These are phyloP conservation scores for Coremacera marginata DNA, from an alignment of 2,888 invertebrate species.

Conservation along the genomic window DNA sequence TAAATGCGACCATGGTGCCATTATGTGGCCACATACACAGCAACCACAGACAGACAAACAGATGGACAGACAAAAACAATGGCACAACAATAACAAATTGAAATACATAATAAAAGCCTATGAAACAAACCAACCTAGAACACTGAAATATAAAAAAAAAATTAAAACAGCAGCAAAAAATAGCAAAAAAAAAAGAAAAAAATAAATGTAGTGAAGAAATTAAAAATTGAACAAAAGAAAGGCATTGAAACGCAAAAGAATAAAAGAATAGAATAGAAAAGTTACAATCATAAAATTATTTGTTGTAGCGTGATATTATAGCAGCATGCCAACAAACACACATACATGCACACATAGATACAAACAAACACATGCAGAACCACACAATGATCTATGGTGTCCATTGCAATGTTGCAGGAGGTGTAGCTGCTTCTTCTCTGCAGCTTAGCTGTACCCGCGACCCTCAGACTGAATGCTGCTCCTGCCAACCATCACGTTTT, in stretches of 20 bases:
- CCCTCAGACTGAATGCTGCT: constrained; percentile 21
- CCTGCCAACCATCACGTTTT: constrained; percentile 35
- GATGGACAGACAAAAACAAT: constrained; percentile 35
- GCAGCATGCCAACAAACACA: neutral
- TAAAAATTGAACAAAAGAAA: constrained; percentile 45
- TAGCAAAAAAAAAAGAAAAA: constrained; percentile 30
- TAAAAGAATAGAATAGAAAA: constrained; percentile 33
- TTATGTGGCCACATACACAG: constrained; percentile 56
- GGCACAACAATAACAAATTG: constrained; percentile 31
- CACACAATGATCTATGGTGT: neutral
- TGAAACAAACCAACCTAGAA: constrained; percentile 38
- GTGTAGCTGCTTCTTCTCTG: neutral
- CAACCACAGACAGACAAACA: constrained; percentile 45
- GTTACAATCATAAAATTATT: constrained; percentile 38
- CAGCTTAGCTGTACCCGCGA: neutral
- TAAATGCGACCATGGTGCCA: constrained; percentile 22
- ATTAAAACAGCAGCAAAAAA: constrained; percentile 18
- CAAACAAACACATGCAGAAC: neutral
- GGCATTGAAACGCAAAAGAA: constrained; percentile 44
- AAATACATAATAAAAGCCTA: constrained; percentile 32
- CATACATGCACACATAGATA: neutral
- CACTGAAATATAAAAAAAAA: neutral
- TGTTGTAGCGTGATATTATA: constrained; percentile 37
- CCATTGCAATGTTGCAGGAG: neutral
- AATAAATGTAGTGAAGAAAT: constrained; percentile 31